Percentiles rank a stretch among this genome's conserved stretches.
phyloP scores from a whole-genome alignment of 2,888 invertebrate species.

The Hemithea aestivaria region DNA sequence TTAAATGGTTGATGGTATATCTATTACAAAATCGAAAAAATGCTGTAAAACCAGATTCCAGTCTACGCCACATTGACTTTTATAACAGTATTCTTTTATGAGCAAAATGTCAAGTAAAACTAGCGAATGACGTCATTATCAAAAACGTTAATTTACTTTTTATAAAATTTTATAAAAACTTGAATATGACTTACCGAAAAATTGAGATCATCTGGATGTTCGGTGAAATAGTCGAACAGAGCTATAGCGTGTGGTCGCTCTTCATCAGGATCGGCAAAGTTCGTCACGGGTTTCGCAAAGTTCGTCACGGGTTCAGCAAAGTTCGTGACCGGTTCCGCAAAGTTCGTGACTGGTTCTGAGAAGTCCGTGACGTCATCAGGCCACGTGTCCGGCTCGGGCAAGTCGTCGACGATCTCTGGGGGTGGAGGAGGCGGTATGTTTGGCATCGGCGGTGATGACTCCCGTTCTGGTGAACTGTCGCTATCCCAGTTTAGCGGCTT shows the following conservation, averaged over 20 bases:
- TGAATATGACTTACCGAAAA: slow-evolving; percentile 85
- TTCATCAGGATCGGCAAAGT: slow-evolving; percentile 28
- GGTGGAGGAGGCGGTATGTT: slow-evolving; percentile 88
- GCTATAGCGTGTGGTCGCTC: slow-evolving; percentile 86
- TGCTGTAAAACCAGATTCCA: too few relatives aligned
- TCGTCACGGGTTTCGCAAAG: slow-evolving; percentile 12
- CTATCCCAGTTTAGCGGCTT: slow-evolving; percentile 58
- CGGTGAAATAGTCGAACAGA: slow-evolving; percentile 86
- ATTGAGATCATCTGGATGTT: slow-evolving; percentile 87
- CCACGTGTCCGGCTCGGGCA: slow-evolving; percentile 45
- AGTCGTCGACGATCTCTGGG: slow-evolving; percentile 70
- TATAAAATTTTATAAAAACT: too few relatives aligned
- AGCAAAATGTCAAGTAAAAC: too few relatives aligned
- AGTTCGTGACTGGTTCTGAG: slow-evolving; percentile 21
- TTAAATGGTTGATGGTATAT: too few relatives aligned
- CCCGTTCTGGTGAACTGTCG: slow-evolving; percentile 55
- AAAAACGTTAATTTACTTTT: too few relatives aligned
- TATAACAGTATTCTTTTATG: too few relatives aligned
- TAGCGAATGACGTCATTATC: too few relatives aligned
- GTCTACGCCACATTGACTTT: too few relatives aligned
- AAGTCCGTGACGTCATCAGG: slow-evolving; percentile 33
- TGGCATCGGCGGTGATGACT: slow-evolving; percentile 88
- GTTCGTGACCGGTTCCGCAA: slow-evolving; percentile 11
- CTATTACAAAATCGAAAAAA: too few relatives aligned
- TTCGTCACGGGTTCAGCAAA: slow-evolving; percentile 15